Base-by-base conservation (phyloP, 2,113 vertebrate species). In the Ivindomyrus marchei region DNA sequence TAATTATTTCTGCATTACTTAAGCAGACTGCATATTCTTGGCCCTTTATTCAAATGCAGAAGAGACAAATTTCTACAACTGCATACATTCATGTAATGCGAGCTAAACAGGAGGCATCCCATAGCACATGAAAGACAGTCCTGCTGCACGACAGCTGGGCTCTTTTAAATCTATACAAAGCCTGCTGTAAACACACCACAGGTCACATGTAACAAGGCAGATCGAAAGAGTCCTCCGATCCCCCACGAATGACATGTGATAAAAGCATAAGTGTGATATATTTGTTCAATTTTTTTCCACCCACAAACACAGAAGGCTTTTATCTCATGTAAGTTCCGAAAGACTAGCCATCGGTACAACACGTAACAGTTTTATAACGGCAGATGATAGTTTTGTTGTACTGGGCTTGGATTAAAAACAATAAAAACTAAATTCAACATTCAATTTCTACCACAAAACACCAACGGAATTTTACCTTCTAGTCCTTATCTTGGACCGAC, bases 231-330 rank as follows among this genome's bases (percentile, higher is more conserved):
- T 27, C n/a, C 62, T 66, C n/a, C n/a, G 4, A 53, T 62, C 31
- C 47, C 52, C 36, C 52, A 11, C 90, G 66, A 88, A 70, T 19
- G 42, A 66, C 89, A 88, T 88, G 85, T 83, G 70, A 90, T 90
- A 36, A 31, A 83, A 80, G 70, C 90, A 88, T 49, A 86, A 90
- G 53, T 31, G 42, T 62, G 80, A 88, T 88, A 45, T 77, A 45
- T 49, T 36, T 39, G 5, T 4, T 87, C 10, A 49, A 49, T 47
- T 85, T 42, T 42, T 85, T 8, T n/a, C 39, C 36, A 84, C 10
- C 19, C n/a, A 89, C 21, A 47, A 19, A 85, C 47, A 89, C 31
- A 45, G 39, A 83, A 39, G 42, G 88, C n/a, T 53, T 77, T 50
- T 49, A 36, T 83, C 52, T 83, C 49, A 3, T 46, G 49, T 42